phyloP scores from a whole-genome alignment of 2,113 vertebrate species.

The Vulpes vulpes region DNA sequence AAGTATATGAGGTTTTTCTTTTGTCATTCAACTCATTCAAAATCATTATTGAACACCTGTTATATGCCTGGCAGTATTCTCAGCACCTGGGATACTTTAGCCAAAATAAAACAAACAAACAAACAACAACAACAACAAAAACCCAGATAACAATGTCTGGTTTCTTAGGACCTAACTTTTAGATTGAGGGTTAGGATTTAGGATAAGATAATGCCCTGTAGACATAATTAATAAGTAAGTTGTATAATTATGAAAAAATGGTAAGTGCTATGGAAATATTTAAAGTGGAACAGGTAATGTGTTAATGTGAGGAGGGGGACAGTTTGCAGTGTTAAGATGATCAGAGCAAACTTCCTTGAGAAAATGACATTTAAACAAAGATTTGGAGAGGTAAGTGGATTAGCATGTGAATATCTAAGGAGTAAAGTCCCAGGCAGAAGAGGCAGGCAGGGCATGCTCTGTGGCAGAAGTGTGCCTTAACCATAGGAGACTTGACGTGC shows the following conservation, averaged over 20 bases:
- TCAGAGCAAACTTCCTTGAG: background rate
- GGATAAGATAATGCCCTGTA: background rate
- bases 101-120: background rate
- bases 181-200: background rate
- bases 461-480: background rate
- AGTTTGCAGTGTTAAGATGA: background rate
- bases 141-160: background rate
- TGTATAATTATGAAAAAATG: background rate
- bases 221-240: background rate
- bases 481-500: background rate
- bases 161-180: background rate
- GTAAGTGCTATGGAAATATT: background rate
- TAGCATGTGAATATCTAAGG: background rate
- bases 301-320: background rate
- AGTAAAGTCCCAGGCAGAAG: background rate
- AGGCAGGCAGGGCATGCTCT: background rate
- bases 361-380: background rate
- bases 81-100: background rate
- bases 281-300: background rate
- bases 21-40: conserved; percentile 41
- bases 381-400: background rate
- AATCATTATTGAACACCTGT: background rate
- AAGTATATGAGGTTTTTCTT: background rate
- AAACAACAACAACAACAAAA: background rate
- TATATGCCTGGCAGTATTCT: background rate